Evolutionary conservation across 2,888 invertebrate genomes (phyloP), one percentile per base, ranked within the genome.

Genomic region (Leptopilina syphax): DNA sequence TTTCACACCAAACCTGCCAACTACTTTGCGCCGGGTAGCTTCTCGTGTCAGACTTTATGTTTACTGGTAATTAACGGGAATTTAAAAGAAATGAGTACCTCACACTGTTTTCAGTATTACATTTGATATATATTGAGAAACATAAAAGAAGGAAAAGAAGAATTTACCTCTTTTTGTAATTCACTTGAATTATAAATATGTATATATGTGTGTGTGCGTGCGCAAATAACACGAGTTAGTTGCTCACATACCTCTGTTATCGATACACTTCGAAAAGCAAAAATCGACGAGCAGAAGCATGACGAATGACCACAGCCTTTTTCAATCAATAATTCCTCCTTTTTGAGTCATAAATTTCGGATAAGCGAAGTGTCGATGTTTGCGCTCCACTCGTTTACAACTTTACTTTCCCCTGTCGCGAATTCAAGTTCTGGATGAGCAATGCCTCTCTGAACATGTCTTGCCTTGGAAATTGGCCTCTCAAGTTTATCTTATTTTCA

Each of bases 321-420:
- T 73, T 73, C 73, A 73, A 73, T 73, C 73, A 73, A 73, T 73
- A 73, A 73, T 73, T 73, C 73, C 57, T 70, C 70, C 70, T 70
- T 70, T 70, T 27, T 27, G 70, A 70, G 70, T 68, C 70, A 70
- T 70, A 54, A 70, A 70, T 70, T 70, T 73, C 73, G 73, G 73
- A 73, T 73, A 73, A 73, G 73, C 73, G 57, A 73, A 73, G 73
- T 73, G 73, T 73, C 73, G 73, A 57, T 73, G 73, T 73, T 57
- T 54, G 54, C 73, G 57, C 73, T 57, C 13, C 34, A 41, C 54
- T 70, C 54, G 70, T 70, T 70, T 27, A 70, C 70, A 70, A 70
- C 54, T 54, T 57, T 57, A 73, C 73, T 73, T 73, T 73, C 73
- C 73, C 73, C 73, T 73, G 73, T 73, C 57, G 73, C 73, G 57